phyloP scores from a whole-genome alignment of 2,113 vertebrate genomes.

The Notothenia coriiceps region DNA sequence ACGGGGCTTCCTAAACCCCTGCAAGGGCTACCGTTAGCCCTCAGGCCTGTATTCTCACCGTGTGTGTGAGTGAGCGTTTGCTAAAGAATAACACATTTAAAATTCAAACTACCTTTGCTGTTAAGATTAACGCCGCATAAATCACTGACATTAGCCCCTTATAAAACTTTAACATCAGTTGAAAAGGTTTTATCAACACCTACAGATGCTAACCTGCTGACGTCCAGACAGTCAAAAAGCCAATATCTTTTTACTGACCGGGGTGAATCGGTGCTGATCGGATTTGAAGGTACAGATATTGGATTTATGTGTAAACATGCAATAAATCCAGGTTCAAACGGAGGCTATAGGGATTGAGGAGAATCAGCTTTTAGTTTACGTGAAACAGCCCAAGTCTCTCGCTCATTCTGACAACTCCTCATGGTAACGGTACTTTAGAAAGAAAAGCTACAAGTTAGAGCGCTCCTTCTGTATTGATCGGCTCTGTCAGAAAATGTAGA shows the following conservation, averaged over 20 bases:
- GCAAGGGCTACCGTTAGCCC: constrained; percentile 33
- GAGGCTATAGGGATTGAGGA: not conserved
- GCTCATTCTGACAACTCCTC: not conserved
- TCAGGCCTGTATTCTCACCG: constrained; percentile 27
- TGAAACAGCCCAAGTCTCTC: constrained; percentile 6
- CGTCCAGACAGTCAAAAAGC: not conserved
- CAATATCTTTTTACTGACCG: not conserved
- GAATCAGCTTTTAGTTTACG: constrained; percentile 7
- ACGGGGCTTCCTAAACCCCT: constrained; percentile 47
- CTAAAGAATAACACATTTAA: constrained; percentile 48
- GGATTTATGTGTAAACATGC: not conserved
- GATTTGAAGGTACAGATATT: not conserved
- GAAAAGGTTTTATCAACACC: not conserved
- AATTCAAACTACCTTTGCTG: constrained; percentile 42
- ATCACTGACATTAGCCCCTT: constrained; percentile 36
- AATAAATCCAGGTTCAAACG: not conserved
- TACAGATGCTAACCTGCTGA: not conserved
- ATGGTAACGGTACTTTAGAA: constrained; percentile 1
- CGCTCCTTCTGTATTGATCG: constrained; percentile 20
- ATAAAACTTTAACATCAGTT: constrained; percentile 23
- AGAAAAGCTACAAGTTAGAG: constrained; percentile 27
- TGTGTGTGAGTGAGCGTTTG: not conserved
- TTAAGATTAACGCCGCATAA: constrained; percentile 37
- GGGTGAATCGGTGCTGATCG: not conserved
- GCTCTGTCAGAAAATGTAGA: constrained; percentile 21